Percentiles rank a stretch among this genome's conserved stretches.
phyloP scores from a whole-genome alignment of 2,113 vertebrate species.

The Glareola pratincola region DNA sequence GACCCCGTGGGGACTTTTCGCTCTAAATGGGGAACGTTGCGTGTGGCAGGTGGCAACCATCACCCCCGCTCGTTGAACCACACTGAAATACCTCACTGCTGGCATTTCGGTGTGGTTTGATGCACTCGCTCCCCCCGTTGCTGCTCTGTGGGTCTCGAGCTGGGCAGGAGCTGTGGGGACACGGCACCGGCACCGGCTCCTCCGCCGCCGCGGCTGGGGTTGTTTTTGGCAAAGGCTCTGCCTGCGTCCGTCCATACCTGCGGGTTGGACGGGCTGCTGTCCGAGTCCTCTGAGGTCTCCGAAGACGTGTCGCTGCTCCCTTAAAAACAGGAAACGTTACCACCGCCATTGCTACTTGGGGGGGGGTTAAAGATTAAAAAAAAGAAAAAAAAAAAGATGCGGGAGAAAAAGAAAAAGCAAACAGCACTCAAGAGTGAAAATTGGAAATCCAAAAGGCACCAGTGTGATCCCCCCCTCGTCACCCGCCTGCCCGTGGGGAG shows the following conservation, averaged over 20 bases:
- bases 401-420: neutral
- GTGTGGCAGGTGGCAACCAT: accelerated
- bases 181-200: neutral
- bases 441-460: neutral
- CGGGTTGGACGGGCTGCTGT: neutral
- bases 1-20: no score
- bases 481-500: accelerated
- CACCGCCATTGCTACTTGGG: neutral
- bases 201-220: accelerated
- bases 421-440: accelerated
- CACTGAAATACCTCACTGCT: neutral
- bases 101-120: accelerated
- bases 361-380: neutral
- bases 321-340: neutral
- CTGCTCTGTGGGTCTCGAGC: neutral
- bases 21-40: accelerated
- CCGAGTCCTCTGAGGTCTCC: neutral
- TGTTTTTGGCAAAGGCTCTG: neutral
- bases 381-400: accelerated
- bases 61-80: neutral
- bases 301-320: slow-evolving; percentile 29
- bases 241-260: neutral
- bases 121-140: accelerated
- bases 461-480: neutral
- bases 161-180: accelerated